These are phyloP conservation scores for Linnaemya vulpina DNA, from an alignment of 2,888 invertebrate genomes.

Conservation along the genomic window DNA sequence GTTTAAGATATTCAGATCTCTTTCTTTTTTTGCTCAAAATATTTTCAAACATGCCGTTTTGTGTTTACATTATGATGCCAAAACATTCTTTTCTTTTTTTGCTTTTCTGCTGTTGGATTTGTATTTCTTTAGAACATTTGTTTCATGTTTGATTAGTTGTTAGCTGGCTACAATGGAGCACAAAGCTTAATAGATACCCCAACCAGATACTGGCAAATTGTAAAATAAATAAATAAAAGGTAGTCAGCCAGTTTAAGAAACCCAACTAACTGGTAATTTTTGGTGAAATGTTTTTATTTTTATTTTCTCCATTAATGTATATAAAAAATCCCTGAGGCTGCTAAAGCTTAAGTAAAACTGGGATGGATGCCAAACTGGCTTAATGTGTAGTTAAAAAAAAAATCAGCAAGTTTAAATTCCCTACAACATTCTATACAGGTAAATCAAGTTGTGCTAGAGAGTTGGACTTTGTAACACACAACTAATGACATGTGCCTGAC, in stretches of 20 bases:
- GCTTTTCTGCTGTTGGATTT: neutral
- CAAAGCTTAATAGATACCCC: slow-evolving; percentile 21
- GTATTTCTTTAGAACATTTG: slow-evolving; percentile 52
- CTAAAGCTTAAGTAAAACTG: slow-evolving; percentile 53
- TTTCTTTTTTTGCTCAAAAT: neutral
- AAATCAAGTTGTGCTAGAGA: slow-evolving; percentile 7
- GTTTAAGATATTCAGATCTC: slow-evolving; percentile 18
- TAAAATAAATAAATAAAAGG: slow-evolving; percentile 16
- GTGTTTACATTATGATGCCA: slow-evolving; percentile 37
- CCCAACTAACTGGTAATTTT: slow-evolving; percentile 64
- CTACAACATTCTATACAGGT: slow-evolving; percentile 30
- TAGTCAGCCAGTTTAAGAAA: slow-evolving; percentile 29
- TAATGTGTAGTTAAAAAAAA: slow-evolving; percentile 9
- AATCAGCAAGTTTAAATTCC: slow-evolving; percentile 13
- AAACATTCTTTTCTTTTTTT: slow-evolving; percentile 55
- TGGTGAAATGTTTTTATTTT: slow-evolving; percentile 50
- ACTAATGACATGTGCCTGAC: slow-evolving; percentile 6
- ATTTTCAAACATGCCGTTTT: slow-evolving; percentile 26
- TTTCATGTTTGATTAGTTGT: slow-evolving; percentile 62
- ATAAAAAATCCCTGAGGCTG: slow-evolving; percentile 44
- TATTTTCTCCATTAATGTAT: slow-evolving; percentile 13
- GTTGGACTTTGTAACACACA: slow-evolving; percentile 8
- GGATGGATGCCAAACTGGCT: slow-evolving; percentile 55
- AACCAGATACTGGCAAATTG: slow-evolving; percentile 27
- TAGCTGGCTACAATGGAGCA: slow-evolving; percentile 24